These are phyloP conservation scores for Alcedo atthis DNA, from an alignment of 2,797 vertebrate genomes.

Conservation along the genomic window DNA sequence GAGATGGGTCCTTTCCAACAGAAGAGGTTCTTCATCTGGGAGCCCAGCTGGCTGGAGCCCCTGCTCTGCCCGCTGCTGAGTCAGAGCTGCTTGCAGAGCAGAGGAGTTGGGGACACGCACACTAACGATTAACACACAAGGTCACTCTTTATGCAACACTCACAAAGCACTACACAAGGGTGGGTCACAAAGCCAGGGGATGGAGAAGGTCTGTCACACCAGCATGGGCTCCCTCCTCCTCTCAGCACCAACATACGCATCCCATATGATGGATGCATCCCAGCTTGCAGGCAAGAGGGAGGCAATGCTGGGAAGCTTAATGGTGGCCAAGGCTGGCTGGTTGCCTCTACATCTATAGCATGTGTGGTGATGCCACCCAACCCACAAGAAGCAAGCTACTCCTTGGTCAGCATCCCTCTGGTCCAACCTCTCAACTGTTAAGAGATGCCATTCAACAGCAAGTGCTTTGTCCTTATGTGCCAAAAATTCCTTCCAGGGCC, in stretches of 20 bases:
- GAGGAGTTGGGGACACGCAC: neutral
- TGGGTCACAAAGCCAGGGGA: neutral
- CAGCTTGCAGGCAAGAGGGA: fast-evolving
- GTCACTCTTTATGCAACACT: neutral
- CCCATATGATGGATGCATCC: too few species aligned
- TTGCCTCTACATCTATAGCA: neutral
- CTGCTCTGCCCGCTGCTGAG: neutral
- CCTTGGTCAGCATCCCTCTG: neutral
- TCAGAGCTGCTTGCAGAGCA: neutral
- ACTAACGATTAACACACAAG: neutral
- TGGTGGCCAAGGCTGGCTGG: neutral
- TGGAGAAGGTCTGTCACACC: neutral
- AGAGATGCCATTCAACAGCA: neutral
- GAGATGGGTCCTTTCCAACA: neutral
- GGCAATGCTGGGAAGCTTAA: neutral
- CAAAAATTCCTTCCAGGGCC: neutral
- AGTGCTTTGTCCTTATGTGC: neutral
- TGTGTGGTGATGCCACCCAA: fast-evolving
- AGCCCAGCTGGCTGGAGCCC: conserved; percentile 14
- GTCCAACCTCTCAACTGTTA: fast-evolving
- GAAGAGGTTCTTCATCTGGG: neutral
- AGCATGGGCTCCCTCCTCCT: neutral
- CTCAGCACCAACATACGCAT: fast-evolving
- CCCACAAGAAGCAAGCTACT: neutral
- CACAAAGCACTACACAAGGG: neutral